A percentile compares a stretch with the other conserved stretches of the same genome.
Conservation (phyloP, 2,797 vertebrate species). For the Dendrocincla fuliginosa region DNA sequence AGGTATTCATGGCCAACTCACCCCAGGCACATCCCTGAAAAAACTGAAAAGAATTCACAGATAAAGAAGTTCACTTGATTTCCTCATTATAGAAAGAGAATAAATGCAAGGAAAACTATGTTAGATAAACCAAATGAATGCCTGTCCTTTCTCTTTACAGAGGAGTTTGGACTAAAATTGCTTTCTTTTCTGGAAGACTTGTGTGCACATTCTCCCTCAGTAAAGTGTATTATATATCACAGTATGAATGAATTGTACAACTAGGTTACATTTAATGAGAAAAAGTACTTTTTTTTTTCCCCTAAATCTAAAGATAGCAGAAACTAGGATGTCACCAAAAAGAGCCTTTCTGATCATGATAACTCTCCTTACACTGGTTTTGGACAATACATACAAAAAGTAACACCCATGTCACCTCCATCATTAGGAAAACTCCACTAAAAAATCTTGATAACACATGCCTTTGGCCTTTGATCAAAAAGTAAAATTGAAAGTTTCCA, state of each 20-base stretch:
- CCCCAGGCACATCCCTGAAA: neutral
- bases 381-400: conserved; percentile 27
- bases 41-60: neutral
- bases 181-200: conserved; percentile 1
- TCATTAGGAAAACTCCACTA: conserved; percentile 21
- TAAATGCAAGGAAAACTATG: conserved; percentile 4
- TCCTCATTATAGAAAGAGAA: neutral
- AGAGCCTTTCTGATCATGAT: conserved; percentile 33
- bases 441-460: neutral
- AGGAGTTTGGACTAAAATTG: conserved; percentile 3
- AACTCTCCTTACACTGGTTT: neutral
- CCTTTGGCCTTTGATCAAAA: neutral
- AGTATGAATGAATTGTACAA: conserved; percentile 30
- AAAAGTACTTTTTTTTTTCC: neutral
- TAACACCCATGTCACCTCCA: neutral
- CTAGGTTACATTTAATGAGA: conserved; percentile 61
- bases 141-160: neutral
- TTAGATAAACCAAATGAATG: neutral
- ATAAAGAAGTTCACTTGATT: neutral
- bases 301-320: conserved; percentile 32
- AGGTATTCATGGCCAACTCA: neutral
- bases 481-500: neutral
- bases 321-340: conserved; percentile 35
- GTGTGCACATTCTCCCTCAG: neutral
- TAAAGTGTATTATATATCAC: conserved; percentile 25